Percentiles rank a stretch among this genome's conserved stretches.
These are phyloP conservation scores for Pissodes strobi DNA, from an alignment of 1,140 invertebrate species.

Conservation along the genomic window DNA sequence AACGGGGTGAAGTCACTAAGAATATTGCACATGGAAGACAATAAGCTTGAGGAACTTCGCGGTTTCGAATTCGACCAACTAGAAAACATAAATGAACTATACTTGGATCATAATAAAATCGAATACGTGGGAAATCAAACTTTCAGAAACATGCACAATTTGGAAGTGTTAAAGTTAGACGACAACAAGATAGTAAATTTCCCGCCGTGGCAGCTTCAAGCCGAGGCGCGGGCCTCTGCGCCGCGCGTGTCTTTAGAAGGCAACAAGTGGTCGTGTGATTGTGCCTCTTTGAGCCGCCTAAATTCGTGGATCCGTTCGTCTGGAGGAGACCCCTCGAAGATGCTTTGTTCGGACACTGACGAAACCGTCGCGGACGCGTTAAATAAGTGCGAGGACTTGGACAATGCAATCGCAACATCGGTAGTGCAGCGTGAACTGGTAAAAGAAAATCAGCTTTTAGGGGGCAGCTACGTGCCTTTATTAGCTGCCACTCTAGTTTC, in stretches of 20 bases:
- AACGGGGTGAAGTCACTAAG: slow-evolving; percentile 75
- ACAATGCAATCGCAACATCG: slow-evolving; percentile 64
- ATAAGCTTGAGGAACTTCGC: slow-evolving; percentile 72
- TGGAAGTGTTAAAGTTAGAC: slow-evolving; percentile 79
- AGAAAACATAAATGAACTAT: slow-evolving; percentile 76
- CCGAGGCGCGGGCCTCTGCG: slow-evolving; percentile 60
- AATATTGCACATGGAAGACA: slow-evolving; percentile 83
- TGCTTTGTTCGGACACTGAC: slow-evolving; percentile 61
- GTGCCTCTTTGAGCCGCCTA: slow-evolving; percentile 66
- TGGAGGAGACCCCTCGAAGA: slow-evolving; percentile 64
- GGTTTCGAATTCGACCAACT: slow-evolving; percentile 77
- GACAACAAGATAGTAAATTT: slow-evolving; percentile 79
- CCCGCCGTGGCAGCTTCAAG: slow-evolving; percentile 70
- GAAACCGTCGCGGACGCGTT: slow-evolving; percentile 65
- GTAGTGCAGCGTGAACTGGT: slow-evolving; percentile 65
- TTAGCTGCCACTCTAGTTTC: slow-evolving; percentile 71
- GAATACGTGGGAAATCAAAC: slow-evolving; percentile 74
- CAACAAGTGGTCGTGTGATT: slow-evolving; percentile 77
- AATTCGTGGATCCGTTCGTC: slow-evolving; percentile 68
- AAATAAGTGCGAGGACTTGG: slow-evolving; percentile 64
- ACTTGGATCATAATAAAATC: slow-evolving; percentile 80
- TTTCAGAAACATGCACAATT: slow-evolving; percentile 71
- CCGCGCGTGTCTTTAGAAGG: slow-evolving; percentile 67
- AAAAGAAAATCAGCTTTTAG: slow-evolving; percentile 60
- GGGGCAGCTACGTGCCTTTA: slow-evolving; percentile 71